Evolutionary conservation across 2,797 vertebrate species (phyloP), one percentile per base, ranked within the genome.

Genomic region (Gephyroberyx darwinii): DNA sequence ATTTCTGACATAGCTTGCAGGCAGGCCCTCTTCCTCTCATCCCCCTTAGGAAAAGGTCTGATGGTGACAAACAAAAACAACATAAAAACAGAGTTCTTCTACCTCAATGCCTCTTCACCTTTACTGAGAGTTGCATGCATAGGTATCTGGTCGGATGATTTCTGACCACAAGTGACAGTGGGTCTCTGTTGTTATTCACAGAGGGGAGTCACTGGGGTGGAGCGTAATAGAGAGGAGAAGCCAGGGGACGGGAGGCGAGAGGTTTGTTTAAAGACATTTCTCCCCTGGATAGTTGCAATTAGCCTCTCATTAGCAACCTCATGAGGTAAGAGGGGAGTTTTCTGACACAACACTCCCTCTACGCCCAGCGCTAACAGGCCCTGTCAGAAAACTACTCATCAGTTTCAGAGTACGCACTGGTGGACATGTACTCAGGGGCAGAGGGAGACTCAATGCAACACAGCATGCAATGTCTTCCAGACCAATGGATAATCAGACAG

Each of bases 1-100:
- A 99, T 96, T 74, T 98, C 96, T 13, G 97, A 96, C 57, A 98
- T 90, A 37, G 96, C 95, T 5, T 91, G 94, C 81, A 99, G 92
- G 84, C 97, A 98, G 50, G 96, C 97, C 77, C 94, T 95, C 90
- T 97, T 98, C 48, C 97, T 94, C 91, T 98, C 97, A 2, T 98
- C 97, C 3, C 97, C 97, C 93, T 99, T 99, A 59, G 97, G 97
- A 81, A 93, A 96, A 43, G 97, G 97, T 81, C 97, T 98, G 82
- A 75, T 75, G 31, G 82, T 55, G 61, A 89, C 72, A 85, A 84
- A 85, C 61, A 80, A 71, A 82, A 79, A 74, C 64, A 84, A 69
- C 41, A 9, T 67, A 16, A 81, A 71, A 19, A 31, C 5, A 69
- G 8, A 65, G 17, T 66, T 63, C 78, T 70, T 35, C 53, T 68